Evolutionary conservation across 1,140 invertebrate genomes (phyloP), one percentile per base, ranked within the genome.

Genomic region (Pollicipes pollicipes): DNA sequence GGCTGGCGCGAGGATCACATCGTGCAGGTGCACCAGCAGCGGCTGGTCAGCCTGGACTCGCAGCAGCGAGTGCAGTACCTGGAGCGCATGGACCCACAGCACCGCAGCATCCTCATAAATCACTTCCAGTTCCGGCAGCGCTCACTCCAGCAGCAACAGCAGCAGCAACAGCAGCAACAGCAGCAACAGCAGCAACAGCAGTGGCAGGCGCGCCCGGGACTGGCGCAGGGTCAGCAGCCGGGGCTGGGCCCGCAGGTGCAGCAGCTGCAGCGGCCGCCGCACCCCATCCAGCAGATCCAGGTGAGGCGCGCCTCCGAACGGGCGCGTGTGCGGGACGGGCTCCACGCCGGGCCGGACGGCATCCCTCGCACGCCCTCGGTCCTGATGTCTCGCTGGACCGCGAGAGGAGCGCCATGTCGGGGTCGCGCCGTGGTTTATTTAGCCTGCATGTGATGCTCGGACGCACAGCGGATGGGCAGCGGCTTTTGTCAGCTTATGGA

Each of bases 21-120:
- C 64, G 28, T 66, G 8, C 64, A 66, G 64, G 3, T 29, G 45
- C 45, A 58, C 64, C 64, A 66, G 64, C 27, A 66, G 64, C 8
- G 28, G n/a, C 28, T 66, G 64, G 64, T 17, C 17, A 66, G 27
- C n/a, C 28, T 66, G 17, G 64, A 66, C 27, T n/a, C 64, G 64
- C 27, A 27, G 27, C 64, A 66, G 64, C 64, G 64, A 3, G 24
- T 28, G 64, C 64, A 66, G 28, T 66, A 66, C 17, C 64, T 66
- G 64, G 64, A 66, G 64, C 64, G 64, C 17, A 66, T 66, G 64
- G 64, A 66, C 64, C 64, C 64, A n/a, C 64, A 66, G 64, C n/a
- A 66, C 27, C 64, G 64, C n/a, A 66, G 28, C 64, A 66, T 66
- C 8, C 28, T 66, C 64, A 66, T 66, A 8, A 29, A 10, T 10